Base-by-base conservation (phyloP, 2,797 vertebrate genomes). In the Benthosema pterotum region DNA sequence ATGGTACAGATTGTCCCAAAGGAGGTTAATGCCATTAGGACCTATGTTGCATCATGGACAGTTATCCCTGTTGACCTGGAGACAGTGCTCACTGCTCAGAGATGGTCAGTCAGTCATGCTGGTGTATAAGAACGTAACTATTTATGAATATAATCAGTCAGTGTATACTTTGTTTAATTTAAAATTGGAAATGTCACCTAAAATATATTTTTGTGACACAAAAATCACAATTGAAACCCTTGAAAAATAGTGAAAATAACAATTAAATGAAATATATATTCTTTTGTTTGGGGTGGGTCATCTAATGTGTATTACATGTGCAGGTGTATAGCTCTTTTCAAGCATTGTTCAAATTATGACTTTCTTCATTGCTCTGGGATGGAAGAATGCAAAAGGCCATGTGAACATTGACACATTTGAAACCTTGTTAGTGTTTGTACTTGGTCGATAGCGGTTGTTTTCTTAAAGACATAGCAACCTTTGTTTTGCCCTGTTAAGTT, bases 21-120 rank as follows among this genome's bases (percentile, higher is more conserved):
- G 51, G 62, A 80, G 76, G 82, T 57, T 87, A 86, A 81, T 86
- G 57, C 72, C 65, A 77, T 87, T 86, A 88, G 57, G 19, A 15
- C 63, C 54, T 16, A 50, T 56, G 19, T 63, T 66, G 48, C 57
- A 71, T 80, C 69, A 75, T 15, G 59, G 49, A 28, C 0, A 0
- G 57, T 65, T 14, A 1, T 57, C 69, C 53, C 52, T 2, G 14
- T 57, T 71, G 63, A 64, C 53, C 53, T 73, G 63, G 65, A 71
- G 80, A 77, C 43, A 5, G 11, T 48, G 54, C 47, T 14, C 43
- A 5, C 9, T 48, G 54, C 47, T 14, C 57, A 17, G 65, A 83
- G 63, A 60, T 65, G 66, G 17, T 38, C 65, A 3, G 6, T 45
- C 14, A n/a, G 45, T 75, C 71, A 65, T 48, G 18, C 42, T 70